phyloP scores from a whole-genome alignment of 1,140 invertebrate genomes.

The Batillaria attramentaria region DNA sequence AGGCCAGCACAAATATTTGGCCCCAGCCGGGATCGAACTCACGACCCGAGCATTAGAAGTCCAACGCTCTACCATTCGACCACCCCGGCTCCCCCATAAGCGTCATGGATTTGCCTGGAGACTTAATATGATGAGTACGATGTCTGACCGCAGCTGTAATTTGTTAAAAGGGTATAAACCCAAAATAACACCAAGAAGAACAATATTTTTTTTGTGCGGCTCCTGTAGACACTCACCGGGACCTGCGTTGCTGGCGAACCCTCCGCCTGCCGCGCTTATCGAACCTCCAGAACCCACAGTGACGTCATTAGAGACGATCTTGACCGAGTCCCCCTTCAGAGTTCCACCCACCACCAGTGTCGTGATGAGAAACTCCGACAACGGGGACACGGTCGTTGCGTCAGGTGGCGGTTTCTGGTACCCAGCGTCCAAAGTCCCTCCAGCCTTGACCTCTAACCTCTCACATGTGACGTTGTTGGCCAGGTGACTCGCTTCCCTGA shows the following conservation, averaged over 20 bases:
- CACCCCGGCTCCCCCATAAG: too few relatives aligned
- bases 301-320: slow-evolving; percentile 18
- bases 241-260: slow-evolving; percentile 33
- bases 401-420: slow-evolving; percentile 19
- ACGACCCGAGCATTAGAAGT: too few relatives aligned
- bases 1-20: too few relatives aligned
- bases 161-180: too few relatives aligned
- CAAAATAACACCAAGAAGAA: too few relatives aligned
- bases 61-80: too few relatives aligned
- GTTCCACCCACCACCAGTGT: slow-evolving; percentile 25
- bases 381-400: not conserved
- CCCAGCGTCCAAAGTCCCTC: slow-evolving; percentile 23
- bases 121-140: too few relatives aligned
- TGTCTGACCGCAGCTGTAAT: too few relatives aligned
- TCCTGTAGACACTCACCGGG: slow-evolving; percentile 51
- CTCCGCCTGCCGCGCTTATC: slow-evolving; percentile 6
- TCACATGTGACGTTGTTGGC: slow-evolving; percentile 15
- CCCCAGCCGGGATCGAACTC: too few relatives aligned
- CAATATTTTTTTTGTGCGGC: too few relatives aligned
- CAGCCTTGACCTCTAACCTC: slow-evolving; percentile 13
- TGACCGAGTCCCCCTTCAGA: slow-evolving; percentile 17
- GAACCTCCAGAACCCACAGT: slow-evolving; percentile 1
- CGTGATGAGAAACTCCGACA: not conserved
- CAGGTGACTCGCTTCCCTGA: not conserved
- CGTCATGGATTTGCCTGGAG: too few relatives aligned